Evolutionary conservation across 2,797 vertebrate species (phyloP), one percentile per base, ranked within the genome.

Genomic region (Myotis daubentonii): DNA sequence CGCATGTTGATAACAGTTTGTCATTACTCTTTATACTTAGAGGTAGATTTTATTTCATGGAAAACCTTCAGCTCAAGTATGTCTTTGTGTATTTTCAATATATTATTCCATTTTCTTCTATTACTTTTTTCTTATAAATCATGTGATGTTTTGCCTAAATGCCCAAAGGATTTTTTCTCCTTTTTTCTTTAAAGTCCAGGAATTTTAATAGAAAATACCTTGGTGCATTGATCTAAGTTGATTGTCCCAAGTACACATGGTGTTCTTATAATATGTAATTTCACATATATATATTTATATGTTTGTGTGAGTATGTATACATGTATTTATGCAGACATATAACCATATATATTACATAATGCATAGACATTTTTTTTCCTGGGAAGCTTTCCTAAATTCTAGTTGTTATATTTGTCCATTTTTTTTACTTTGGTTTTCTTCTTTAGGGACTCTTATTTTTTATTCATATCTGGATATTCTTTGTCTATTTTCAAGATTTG

Each of bases 391-490:
- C 68, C 79, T 75, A 33, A 68, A 44, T 60, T 88, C n/a, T 19
- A 60, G 36, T 87, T 82, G 87, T 90, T 65, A 33, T 13, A 74
- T 81, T 70, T 86, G 62, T 82, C n/a, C 89, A 5, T 80, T 85
- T 38, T 88, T 44, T 22, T 89, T 22, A 79, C 55, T 92, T 91
- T 9, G 8, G n/a, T 89, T 89, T 89, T 75, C 47, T 78, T 89
- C 28, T 74, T 71, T 75, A 85, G 36, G 47, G n/a, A 71, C 28
- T 91, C 57, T n/a, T 80, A 0, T 68, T 87, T 87, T 94, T 93
- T 87, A 33, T 76, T 47, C 47, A 68, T 44, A 22, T 12, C 47
- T 87, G 25, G 25, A 60, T 68, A 28, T 51, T 79, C 6, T 87
- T 68, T 62, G 22, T 16, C 38, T 94, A 0, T 68, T 23, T 74